Conservation (phyloP, 2,113 vertebrate genomes). For the Perca schrenkii region DNA sequence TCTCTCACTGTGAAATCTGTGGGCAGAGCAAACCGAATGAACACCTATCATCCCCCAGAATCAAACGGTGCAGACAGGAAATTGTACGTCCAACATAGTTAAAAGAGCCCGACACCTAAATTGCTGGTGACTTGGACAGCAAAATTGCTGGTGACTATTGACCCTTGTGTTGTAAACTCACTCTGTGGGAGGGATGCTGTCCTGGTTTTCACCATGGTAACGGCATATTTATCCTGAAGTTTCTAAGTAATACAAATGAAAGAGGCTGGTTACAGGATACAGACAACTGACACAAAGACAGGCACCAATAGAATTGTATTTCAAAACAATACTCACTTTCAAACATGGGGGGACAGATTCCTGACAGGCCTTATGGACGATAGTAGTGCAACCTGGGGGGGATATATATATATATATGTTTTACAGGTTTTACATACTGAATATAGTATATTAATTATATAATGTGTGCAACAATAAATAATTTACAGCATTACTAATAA, state of each 20-base stretch:
- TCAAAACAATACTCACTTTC: conserved; percentile 83
- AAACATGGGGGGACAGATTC: conserved; percentile 87
- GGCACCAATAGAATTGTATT: background rate
- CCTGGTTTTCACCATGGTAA: conserved; percentile 85
- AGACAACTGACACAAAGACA: conserved; percentile 3
- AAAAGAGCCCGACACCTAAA: background rate
- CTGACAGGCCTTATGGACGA: conserved; percentile 91
- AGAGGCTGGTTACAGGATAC: conserved; percentile 20
- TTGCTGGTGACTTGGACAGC: background rate
- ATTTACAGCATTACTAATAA: no score
- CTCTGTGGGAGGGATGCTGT: conserved; percentile 88
- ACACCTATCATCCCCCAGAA: background rate
- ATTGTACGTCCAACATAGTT: background rate
- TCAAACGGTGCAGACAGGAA: background rate
- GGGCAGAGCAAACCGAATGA: background rate
- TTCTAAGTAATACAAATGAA: conserved; percentile 82
- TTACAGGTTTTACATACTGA: no score
- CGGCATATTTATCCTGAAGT: conserved; percentile 87
- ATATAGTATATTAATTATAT: no score
- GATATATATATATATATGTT: no score
- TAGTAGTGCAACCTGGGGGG: conserved; percentile 87
- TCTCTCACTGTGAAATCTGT: conserved; percentile 91
- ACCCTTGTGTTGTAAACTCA: conserved; percentile 83
- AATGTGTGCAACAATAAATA: no score
- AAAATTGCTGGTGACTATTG: background rate